Evolutionary conservation across 2,888 invertebrate species (phyloP).

Genomic region (Dioctria rufipes): DNA sequence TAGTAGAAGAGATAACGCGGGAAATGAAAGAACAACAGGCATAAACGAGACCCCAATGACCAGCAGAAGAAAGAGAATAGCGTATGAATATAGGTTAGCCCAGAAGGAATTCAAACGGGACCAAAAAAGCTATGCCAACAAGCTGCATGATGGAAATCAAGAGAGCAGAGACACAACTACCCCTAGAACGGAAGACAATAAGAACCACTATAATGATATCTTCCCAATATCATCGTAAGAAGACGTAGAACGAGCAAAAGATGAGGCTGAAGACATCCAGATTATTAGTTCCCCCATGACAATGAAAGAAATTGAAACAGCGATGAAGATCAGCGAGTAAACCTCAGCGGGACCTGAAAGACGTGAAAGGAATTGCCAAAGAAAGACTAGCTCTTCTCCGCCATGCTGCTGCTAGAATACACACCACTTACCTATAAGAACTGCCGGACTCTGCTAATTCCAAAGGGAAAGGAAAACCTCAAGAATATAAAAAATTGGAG

Average conservation of each 20-base stretch:
- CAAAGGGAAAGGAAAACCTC: not conserved
- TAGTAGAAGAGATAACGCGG: too few species aligned
- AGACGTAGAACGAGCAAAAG: not conserved
- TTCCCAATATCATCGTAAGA: not conserved
- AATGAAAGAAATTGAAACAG: not conserved
- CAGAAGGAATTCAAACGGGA: not conserved
- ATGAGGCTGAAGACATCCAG: not conserved
- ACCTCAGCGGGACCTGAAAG: conserved; percentile 1
- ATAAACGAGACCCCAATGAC: not conserved
- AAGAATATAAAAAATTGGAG: conserved; percentile 10
- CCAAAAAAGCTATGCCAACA: not conserved
- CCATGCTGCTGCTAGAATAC: not conserved
- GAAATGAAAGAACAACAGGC: too few species aligned
- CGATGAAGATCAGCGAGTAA: not conserved
- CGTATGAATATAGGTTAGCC: not conserved
- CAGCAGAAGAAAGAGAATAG: conserved; percentile 59
- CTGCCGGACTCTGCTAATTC: not conserved
- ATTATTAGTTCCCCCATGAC: not conserved
- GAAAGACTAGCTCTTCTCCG: not conserved
- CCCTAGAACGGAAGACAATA: not conserved
- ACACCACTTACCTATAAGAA: not conserved
- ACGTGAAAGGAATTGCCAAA: not conserved
- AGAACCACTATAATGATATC: not conserved
- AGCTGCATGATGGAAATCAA: not conserved
- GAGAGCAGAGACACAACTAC: not conserved